Base-by-base conservation (phyloP, 1,140 invertebrate genomes). In the Dryas iulia region DNA sequence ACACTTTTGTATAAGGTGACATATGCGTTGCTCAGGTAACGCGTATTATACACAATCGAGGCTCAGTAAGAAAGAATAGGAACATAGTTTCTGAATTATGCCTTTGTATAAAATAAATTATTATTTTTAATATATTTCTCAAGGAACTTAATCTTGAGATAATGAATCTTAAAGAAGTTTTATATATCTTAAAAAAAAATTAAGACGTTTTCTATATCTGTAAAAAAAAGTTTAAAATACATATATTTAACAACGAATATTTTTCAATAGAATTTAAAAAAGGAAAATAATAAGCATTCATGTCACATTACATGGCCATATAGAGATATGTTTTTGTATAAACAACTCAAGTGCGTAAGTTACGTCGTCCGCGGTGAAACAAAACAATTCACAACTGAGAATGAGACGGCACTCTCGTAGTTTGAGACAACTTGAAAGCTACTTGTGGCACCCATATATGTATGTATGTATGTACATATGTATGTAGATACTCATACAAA, bases 391-490 rank as follows among this genome's bases (percentile, higher is more conserved):
- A 6, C 6, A 61, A 61, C 59, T 52, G 24, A 52, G 59, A 28
- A 31, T 28, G 26, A 23, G 59, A 56, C 23, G 25, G 24, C 6
- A 12, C n/a, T 60, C 33, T 60, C 33, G 33, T 59, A 47, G 64
- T 53, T 28, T 60, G 39, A 66, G 56, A 59, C 58, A 26, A 53
- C 64, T 59, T 58, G 21, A 65, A 54, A 57, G 33, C 53, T 24
- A 30, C 57, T 47, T 47, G 39, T 21, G 7, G 14, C 39, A 47
- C 39, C 6, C 33, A 33, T 33, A 30, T 30, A 31, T 33, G 12
- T 6, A 35, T 35, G n/a, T n/a, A 14, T 18, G n/a, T 35, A 35
- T 35, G 14, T 47, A 47, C 35, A 47, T 47, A 1, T 6, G 8
- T 12, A 47, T 21, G 18, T 47, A 47, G 18, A 21, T 47, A 21